Percentiles rank a stretch among this genome's conserved stretches.
phyloP scores from a whole-genome alignment of 2,888 invertebrate genomes.

The Melipona bicolor region DNA sequence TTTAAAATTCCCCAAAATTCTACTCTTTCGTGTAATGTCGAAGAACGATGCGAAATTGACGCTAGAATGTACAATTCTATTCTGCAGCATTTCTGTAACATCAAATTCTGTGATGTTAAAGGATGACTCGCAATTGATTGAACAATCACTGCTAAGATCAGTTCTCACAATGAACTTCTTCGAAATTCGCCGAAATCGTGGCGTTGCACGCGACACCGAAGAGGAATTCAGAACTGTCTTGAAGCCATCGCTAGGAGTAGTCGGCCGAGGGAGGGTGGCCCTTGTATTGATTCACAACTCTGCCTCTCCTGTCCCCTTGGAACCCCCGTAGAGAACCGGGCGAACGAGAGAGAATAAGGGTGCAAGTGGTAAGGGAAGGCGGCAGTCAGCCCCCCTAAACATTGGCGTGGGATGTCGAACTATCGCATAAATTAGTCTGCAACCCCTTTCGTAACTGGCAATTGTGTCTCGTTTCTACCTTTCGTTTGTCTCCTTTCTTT shows the following conservation, averaged over 20 bases:
- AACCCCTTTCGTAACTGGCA: constrained; percentile 14
- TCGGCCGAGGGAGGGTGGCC: constrained; percentile 68
- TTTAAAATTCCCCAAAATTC: neutral
- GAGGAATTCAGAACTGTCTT: constrained; percentile 33
- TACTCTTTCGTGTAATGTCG: neutral
- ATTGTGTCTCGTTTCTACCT: neutral
- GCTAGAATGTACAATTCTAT: no score
- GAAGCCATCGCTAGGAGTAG: constrained; percentile 62
- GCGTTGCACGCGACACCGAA: neutral
- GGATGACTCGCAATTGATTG: neutral
- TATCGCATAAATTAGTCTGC: constrained; percentile 77
- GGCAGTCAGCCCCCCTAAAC: constrained; percentile 63
- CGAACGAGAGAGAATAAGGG: constrained; percentile 18
- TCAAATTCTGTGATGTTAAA: no score
- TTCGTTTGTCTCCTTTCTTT: neutral
- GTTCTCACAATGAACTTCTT: neutral
- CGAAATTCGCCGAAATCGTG: neutral
- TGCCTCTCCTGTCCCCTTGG: constrained; percentile 55
- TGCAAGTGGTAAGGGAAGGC: constrained; percentile 47
- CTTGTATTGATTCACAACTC: constrained; percentile 79
- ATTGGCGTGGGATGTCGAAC: constrained; percentile 66
- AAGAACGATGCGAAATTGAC: no score
- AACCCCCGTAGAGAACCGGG: constrained; percentile 35
- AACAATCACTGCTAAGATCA: neutral
- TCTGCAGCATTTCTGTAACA: no score